Evolutionary conservation across 1,140 invertebrate genomes (phyloP).

Genomic region (Hycleus phaleratus): DNA sequence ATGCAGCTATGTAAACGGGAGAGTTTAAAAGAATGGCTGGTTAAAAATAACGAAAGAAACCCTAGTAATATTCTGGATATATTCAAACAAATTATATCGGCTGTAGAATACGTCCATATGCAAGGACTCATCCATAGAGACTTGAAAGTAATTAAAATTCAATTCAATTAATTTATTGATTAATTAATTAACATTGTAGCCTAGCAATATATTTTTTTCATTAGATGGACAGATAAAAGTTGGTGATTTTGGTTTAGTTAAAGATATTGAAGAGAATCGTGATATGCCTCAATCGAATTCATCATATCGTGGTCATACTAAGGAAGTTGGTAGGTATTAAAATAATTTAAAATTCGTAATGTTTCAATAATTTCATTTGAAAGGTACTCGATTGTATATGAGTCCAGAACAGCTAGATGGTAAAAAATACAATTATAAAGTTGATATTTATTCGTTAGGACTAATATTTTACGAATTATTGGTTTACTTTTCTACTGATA

Average conservation of each 20-base stretch:
- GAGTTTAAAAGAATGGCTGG: conserved; percentile 86
- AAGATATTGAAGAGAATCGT: conserved; percentile 63
- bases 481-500: conserved; percentile 80
- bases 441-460: conserved; percentile 94
- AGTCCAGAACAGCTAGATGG: conserved; percentile 86
- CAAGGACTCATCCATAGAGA: conserved; percentile 90
- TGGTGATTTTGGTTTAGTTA: conserved; percentile 94
- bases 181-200: conserved; percentile 47
- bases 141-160: conserved; percentile 61
- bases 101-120: conserved; percentile 91
- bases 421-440: conserved; percentile 81
- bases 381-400: conserved; percentile 92
- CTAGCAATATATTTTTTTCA: conserved; percentile 94
- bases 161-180: background rate
- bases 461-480: conserved; percentile 90
- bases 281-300: background rate
- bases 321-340: conserved; percentile 48
- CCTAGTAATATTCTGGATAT: conserved; percentile 56
- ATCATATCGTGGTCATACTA: conserved; percentile 42
- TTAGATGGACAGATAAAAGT: conserved; percentile 86
- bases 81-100: conserved; percentile 88
- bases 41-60: conserved; percentile 45
- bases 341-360: background rate
- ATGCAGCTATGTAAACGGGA: conserved; percentile 92
- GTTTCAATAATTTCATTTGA: background rate